Percentiles rank a stretch among this genome's conserved stretches.
These are phyloP conservation scores for Mizuhopecten yessoensis DNA, from an alignment of 1,140 invertebrate genomes.

Conservation along the genomic window DNA sequence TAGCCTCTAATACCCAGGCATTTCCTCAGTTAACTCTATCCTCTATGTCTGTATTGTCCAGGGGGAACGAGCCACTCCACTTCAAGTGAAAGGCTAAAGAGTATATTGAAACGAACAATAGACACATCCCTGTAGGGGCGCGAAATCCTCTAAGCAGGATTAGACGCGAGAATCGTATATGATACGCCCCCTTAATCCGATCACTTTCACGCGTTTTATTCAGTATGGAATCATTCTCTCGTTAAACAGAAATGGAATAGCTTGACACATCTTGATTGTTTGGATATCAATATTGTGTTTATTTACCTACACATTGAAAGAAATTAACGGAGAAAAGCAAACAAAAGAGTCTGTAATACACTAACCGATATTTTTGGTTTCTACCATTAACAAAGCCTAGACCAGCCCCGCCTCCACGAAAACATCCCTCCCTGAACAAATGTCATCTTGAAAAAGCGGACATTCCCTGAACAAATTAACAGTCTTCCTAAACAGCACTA, in stretches of 20 bases:
- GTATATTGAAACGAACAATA: constrained; percentile 19
- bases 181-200: constrained; percentile 51
- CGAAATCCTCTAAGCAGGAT: constrained; percentile 29
- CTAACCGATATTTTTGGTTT: too few species aligned
- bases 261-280: not conserved
- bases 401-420: too few species aligned
- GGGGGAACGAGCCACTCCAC: constrained; percentile 47
- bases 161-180: not conserved
- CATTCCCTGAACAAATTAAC: too few species aligned
- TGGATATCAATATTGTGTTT: not conserved
- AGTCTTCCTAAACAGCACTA: too few species aligned
- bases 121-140: constrained; percentile 17
- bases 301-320: not conserved
- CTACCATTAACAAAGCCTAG: too few species aligned
- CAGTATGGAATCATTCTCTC: not conserved
- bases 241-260: not conserved
- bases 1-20: constrained; percentile 50
- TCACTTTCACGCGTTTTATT: constrained; percentile 41
- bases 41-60: constrained; percentile 54
- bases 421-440: too few species aligned
- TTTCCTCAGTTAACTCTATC: constrained; percentile 58
- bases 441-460: too few species aligned
- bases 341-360: not conserved
- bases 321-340: not conserved
- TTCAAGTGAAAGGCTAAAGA: constrained; percentile 47